These are phyloP conservation scores for Gorsachius magnificus DNA, from an alignment of 2,797 vertebrate genomes.

Conservation along the genomic window DNA sequence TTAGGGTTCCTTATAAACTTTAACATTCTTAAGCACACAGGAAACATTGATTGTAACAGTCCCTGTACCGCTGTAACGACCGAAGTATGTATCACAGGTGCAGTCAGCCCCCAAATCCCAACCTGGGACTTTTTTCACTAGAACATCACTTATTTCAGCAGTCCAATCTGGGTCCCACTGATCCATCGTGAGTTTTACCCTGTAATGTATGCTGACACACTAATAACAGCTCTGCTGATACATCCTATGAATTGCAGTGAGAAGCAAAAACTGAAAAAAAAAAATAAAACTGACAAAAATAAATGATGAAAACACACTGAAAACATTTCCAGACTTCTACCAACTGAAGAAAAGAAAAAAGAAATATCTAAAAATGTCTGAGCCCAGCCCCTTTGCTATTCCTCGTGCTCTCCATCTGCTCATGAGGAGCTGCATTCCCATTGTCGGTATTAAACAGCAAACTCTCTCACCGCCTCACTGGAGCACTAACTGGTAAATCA, in stretches of 20 bases:
- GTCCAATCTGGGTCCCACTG: accelerated
- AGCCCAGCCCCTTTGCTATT: constrained; percentile 28
- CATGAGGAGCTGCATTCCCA: background rate
- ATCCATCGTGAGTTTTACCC: background rate
- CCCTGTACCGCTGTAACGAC: background rate
- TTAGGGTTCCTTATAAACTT: background rate
- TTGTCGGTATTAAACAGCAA: background rate
- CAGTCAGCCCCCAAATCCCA: background rate
- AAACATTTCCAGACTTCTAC: constrained; percentile 53
- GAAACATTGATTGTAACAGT: background rate
- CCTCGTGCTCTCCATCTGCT: background rate
- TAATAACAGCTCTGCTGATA: background rate
- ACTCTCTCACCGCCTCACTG: background rate
- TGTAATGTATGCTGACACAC: background rate
- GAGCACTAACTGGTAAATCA: background rate
- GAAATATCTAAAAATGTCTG: constrained; percentile 36
- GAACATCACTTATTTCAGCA: background rate
- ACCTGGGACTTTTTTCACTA: background rate
- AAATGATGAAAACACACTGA: constrained; percentile 18
- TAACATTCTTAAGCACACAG: background rate
- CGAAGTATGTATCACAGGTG: background rate
- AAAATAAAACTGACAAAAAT: constrained; percentile 7
- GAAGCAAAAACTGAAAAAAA: background rate
- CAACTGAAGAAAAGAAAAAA: constrained; percentile 23
- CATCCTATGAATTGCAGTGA: background rate